Conservation (phyloP, 2,113 vertebrate genomes). For the Conger conger region DNA sequence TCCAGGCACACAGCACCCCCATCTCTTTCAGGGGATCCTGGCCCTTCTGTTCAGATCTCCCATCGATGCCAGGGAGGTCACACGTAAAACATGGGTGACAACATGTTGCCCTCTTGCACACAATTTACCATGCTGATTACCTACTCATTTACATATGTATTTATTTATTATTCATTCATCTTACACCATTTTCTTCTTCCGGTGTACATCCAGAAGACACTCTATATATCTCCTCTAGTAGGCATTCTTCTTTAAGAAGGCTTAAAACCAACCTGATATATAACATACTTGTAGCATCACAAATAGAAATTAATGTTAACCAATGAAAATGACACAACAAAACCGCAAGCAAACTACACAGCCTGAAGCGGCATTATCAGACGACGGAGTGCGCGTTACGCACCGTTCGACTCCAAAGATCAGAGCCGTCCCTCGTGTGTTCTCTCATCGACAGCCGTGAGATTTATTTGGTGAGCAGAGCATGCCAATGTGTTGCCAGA, state of each 20-base stretch:
- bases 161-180: background rate
- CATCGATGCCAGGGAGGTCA: constrained; percentile 79
- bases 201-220: too few species aligned
- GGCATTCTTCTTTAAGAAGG: background rate
- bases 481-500: background rate
- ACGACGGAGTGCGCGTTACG: background rate
- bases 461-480: background rate
- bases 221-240: background rate
- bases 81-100: constrained; percentile 46
- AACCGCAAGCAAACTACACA: background rate
- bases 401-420: background rate
- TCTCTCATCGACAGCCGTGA: background rate
- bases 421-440: background rate
- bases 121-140: background rate
- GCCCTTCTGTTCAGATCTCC: constrained; percentile 67
- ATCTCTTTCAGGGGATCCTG: constrained; percentile 74
- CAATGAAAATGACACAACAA: background rate
- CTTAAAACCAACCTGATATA: background rate
- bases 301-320: too few species aligned
- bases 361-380: background rate
- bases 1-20: constrained; percentile 82
- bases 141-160: background rate
- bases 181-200: background rate
- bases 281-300: background rate
- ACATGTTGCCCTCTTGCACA: constrained; percentile 7